Evolutionary conservation across 2,113 vertebrate species (phyloP).

Genomic region (Alethe diademata): DNA sequence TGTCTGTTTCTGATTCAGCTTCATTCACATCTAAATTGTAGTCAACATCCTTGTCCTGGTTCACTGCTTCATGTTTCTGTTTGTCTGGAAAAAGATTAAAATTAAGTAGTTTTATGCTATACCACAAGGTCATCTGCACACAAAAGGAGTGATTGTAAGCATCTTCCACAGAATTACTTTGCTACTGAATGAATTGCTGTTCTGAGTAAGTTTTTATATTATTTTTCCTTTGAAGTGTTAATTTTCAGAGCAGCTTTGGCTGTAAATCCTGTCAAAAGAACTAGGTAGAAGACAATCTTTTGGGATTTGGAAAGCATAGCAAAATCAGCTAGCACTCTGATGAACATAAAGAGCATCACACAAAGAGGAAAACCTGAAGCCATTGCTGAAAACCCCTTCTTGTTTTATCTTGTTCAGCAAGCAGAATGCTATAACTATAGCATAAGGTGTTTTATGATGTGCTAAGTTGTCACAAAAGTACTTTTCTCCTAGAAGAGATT

Average conservation of each 20-base stretch:
- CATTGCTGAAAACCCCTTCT: neutral
- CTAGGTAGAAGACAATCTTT: neutral
- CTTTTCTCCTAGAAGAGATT: neutral
- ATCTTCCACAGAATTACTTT: neutral
- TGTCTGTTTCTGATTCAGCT: constrained; percentile 89
- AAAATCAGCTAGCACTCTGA: neutral
- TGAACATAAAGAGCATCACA: neutral
- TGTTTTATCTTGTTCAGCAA: neutral
- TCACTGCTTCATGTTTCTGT: constrained; percentile 46
- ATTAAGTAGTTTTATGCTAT: neutral
- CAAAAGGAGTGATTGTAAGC: neutral
- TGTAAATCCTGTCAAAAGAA: neutral
- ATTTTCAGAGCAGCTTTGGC: neutral
- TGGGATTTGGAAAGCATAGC: neutral
- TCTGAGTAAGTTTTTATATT: neutral
- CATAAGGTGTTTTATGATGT: neutral
- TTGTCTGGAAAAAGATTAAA: constrained; percentile 32
- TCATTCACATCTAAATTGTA: constrained; percentile 89
- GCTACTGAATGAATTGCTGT: neutral
- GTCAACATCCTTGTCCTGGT: constrained; percentile 72
- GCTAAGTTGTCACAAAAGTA: neutral
- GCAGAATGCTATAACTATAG: neutral
- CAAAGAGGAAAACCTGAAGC: neutral
- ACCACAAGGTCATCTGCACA: neutral
- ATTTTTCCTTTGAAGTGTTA: neutral